Conservation (phyloP, 2,888 invertebrate genomes). For the Sinhomidia bicolor region DNA sequence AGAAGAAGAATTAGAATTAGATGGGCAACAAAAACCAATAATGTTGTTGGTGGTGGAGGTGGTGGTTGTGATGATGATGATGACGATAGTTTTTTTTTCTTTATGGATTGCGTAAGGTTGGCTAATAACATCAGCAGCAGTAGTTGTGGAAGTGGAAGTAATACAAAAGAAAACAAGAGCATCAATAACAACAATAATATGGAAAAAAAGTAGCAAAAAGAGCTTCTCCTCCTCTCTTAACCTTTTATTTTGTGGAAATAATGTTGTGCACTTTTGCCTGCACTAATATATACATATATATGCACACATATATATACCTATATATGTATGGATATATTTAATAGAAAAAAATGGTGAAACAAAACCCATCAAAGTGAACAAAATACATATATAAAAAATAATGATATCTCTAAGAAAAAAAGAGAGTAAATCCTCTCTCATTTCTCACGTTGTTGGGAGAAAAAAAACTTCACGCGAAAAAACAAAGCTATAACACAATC, state of each 20-base stretch:
- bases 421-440: too few relatives aligned
- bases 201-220: neutral
- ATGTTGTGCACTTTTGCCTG: neutral
- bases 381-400: neutral
- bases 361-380: neutral
- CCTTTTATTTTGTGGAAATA: neutral
- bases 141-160: neutral
- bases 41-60: slow-evolving; percentile 10
- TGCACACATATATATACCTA: too few relatives aligned
- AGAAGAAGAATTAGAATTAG: slow-evolving; percentile 18
- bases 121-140: slow-evolving; percentile 37
- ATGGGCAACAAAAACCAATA: slow-evolving; percentile 62
- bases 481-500: too few relatives aligned
- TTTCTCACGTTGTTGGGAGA: neutral
- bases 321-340: too few relatives aligned
- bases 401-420: too few relatives aligned
- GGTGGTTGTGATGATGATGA: slow-evolving; percentile 29
- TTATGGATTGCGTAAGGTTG: slow-evolving; percentile 58
- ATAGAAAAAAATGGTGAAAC: neutral
- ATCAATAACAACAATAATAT: slow-evolving; percentile 7
- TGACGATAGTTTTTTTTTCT: slow-evolving; percentile 26
- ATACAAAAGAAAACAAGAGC: neutral
- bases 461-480: neutral
- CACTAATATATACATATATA: neutral
- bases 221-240: neutral